These are phyloP conservation scores for Varanus salvator DNA, from an alignment of 2,113 vertebrate genomes.

Conservation along the genomic window DNA sequence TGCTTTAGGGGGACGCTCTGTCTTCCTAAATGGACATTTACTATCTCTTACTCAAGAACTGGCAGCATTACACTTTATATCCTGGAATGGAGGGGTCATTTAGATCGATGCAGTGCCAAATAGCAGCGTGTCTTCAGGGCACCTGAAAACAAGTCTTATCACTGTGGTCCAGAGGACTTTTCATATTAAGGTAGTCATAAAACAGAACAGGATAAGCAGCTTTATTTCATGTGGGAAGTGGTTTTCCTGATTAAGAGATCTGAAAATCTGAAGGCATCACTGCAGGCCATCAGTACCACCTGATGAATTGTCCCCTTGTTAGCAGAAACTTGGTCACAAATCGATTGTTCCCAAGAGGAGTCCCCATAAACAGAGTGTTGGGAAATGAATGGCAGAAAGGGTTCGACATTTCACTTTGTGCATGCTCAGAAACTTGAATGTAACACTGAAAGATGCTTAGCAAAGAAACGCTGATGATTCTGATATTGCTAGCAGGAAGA, in stretches of 20 bases:
- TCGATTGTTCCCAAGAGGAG: too few species aligned
- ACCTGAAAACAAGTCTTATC: neutral
- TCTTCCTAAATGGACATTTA: slow-evolving; percentile 1
- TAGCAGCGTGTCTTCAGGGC: neutral
- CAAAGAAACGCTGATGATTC: too few species aligned
- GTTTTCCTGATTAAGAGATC: neutral
- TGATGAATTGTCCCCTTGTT: too few species aligned
- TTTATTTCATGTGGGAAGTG: neutral
- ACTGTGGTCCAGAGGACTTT: neutral
- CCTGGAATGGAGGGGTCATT: neutral
- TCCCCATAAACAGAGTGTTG: too few species aligned
- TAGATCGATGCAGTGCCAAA: neutral
- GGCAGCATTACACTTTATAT: neutral
- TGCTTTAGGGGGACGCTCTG: neutral
- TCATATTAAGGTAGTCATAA: neutral
- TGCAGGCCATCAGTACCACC: too few species aligned
- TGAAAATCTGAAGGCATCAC: too few species aligned
- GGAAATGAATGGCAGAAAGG: too few species aligned
- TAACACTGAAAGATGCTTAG: too few species aligned
- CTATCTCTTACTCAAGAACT: neutral
- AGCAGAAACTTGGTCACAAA: too few species aligned
- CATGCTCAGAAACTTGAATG: too few species aligned
- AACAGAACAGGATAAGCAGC: neutral
- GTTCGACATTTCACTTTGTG: too few species aligned
- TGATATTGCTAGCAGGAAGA: too few species aligned